phyloP scores from a whole-genome alignment of 2,888 invertebrate genomes.

The Brachypalpus laphriformis region DNA sequence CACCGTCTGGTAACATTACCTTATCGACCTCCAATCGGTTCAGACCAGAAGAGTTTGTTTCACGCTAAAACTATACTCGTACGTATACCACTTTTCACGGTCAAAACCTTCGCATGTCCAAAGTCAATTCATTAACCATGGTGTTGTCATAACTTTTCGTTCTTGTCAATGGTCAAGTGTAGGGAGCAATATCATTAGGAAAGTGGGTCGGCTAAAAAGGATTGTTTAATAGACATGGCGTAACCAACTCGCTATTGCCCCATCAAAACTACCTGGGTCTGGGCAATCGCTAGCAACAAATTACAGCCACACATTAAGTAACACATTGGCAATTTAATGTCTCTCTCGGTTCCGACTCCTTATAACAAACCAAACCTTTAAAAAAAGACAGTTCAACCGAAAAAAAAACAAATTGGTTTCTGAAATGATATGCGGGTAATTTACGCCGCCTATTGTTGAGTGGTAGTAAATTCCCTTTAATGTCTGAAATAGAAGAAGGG shows the following conservation, averaged over 20 bases:
- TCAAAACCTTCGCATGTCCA: conserved; percentile 57
- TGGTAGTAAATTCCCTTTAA: conserved; percentile 8
- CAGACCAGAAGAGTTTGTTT: conserved; percentile 34
- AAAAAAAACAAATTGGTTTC: conserved; percentile 35
- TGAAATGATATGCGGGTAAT: conserved; percentile 52
- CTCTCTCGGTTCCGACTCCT: background rate
- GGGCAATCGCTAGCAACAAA: background rate
- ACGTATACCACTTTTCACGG: conserved; percentile 56
- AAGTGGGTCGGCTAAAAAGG: background rate
- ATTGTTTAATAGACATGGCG: background rate
- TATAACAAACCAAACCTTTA: background rate
- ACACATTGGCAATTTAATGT: background rate
- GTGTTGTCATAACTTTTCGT: conserved; percentile 52
- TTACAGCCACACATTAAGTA: background rate
- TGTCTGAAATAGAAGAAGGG: background rate
- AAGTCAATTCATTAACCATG: conserved; percentile 53
- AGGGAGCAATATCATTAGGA: background rate
- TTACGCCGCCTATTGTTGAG: conserved; percentile 25
- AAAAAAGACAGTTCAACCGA: conserved; percentile 2
- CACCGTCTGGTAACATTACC: conserved; percentile 33
- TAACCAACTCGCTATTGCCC: conserved; percentile 1
- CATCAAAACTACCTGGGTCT: background rate
- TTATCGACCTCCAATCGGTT: conserved; percentile 11
- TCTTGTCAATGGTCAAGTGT: conserved; percentile 63
- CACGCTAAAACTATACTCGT: background rate